Evolutionary conservation across 1,140 invertebrate genomes (phyloP), one percentile per base, ranked within the genome.

Genomic region (Hydropsyche tenuis): DNA sequence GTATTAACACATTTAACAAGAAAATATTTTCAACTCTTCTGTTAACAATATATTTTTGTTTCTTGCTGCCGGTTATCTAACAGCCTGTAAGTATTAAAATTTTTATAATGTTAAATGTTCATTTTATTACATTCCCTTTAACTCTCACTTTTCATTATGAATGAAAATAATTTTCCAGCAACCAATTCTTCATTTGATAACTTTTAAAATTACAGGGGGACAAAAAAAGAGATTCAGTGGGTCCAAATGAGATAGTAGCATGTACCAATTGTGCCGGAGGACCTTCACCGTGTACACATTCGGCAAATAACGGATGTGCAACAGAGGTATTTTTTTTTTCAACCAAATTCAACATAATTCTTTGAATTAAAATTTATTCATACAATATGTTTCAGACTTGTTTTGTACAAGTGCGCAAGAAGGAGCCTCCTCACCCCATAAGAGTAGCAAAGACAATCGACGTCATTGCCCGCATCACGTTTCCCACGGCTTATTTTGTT

Each of bases 401-500:
- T 83, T 90, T 88, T 82, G 89, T 91, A 79, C 91, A 94, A 90
- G 89, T 94, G 80, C 89, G 93, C 78, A 94, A 94, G 84, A 94
- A 94, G 83, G 93, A 95, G 80, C 93, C 93, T 63, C 93, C 94
- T 27, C 94, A 96, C 87, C 94, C 94, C 45, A 96, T 96, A 80
- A 88, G 94, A 78, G 93, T 96, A 78, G 94, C 94, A 64, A 96
- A 96, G 86, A 96, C 94, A 66, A 96, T 97, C 81, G 95, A 97
- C 86, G 94, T 96, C 70, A 95, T 97, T 80, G 94, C 94, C 43
- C 89, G 94, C 81, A 93, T 96, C 80, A 94, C 94, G 72, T 97
- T 96, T 86, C 95, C 95, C 77, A 90, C 93, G 77, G 94, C 94
- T 78, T 97, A 95, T 83, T 92, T 93, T 80, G 90, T 96, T 79